phyloP scores from a whole-genome alignment of 1,140 invertebrate species.

The Bombus balteatus region DNA sequence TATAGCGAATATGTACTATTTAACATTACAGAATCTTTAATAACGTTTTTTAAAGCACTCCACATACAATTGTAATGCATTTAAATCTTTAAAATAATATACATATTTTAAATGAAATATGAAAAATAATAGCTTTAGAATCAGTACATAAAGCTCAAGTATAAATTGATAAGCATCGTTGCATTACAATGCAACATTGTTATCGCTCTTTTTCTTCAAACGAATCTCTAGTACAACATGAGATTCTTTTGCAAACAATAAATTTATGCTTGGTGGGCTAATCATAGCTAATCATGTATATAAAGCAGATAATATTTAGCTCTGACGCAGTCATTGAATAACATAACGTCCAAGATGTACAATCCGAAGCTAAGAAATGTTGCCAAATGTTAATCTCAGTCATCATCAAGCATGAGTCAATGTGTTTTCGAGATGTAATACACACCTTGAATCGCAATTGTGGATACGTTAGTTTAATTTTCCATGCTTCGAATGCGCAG shows the following conservation, averaged over 20 bases:
- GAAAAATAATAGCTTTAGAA: background rate
- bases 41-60: too few species aligned
- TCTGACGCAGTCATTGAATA: background rate
- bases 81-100: background rate
- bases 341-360: background rate
- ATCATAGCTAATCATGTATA: background rate
- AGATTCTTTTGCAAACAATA: background rate
- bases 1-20: background rate
- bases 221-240: background rate
- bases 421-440: background rate
- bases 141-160: background rate
- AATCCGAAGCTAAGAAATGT: background rate
- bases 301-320: background rate
- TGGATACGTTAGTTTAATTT: background rate
- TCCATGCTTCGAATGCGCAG: background rate
- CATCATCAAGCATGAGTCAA: background rate
- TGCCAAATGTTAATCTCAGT: slow-evolving; percentile 6
- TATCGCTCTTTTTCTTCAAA: background rate
- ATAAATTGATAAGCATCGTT: background rate
- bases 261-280: background rate
- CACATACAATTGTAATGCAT: background rate
- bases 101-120: background rate
- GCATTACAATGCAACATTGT: background rate
- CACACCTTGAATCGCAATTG: background rate
- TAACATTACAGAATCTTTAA: background rate